Evolutionary conservation across 1,140 invertebrate species (phyloP).

Genomic region (Caenorhabditis tropicalis): DNA sequence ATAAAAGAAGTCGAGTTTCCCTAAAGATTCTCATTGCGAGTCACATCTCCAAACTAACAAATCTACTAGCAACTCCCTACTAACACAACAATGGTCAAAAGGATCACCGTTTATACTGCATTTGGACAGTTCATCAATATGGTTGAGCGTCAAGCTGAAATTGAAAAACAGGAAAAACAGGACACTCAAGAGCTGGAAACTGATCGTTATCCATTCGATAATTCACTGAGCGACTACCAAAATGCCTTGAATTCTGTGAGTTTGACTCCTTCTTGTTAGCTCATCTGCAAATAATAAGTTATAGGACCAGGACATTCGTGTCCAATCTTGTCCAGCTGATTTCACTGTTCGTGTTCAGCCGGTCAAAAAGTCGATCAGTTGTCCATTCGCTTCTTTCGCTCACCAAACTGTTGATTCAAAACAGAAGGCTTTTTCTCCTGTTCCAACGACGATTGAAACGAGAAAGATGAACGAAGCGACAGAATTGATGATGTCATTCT

Average conservation of each 20-base stretch:
- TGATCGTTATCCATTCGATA: background rate
- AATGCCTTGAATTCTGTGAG: background rate
- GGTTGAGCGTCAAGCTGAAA: slow-evolving; percentile 15
- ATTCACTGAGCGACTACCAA: background rate
- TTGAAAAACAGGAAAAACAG: background rate
- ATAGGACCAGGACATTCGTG: background rate
- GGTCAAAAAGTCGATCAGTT: background rate
- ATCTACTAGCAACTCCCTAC: background rate
- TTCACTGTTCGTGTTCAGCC: background rate
- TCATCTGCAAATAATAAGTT: background rate
- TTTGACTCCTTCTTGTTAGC: too few species aligned
- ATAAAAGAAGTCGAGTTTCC: background rate
- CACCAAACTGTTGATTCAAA: background rate
- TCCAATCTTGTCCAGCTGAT: background rate
- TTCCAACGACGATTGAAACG: background rate
- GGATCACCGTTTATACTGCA: slow-evolving; percentile 7
- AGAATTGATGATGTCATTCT: background rate
- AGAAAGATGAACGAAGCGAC: background rate
- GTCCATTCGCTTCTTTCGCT: background rate
- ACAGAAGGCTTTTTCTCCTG: background rate
- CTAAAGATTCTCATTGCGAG: background rate
- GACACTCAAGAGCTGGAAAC: background rate
- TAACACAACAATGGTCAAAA: slow-evolving; percentile 33
- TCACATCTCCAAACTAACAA: background rate
- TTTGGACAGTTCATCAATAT: slow-evolving; percentile 1